Conservation (phyloP, 1,140 invertebrate species). For the Sycophila sp. region DNA sequence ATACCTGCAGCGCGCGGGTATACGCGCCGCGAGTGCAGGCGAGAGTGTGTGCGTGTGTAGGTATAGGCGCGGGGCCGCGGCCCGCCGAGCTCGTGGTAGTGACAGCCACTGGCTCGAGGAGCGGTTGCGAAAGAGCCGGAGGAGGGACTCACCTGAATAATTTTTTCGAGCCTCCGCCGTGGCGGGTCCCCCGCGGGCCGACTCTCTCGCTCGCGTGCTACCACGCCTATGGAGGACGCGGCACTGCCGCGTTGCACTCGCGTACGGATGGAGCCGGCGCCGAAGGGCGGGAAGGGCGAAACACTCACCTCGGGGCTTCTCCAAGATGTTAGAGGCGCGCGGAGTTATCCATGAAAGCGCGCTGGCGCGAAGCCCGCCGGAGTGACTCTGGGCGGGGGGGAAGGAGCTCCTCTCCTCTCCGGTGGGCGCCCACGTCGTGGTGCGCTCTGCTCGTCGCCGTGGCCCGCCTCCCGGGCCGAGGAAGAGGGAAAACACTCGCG, state of each 20-base stretch:
- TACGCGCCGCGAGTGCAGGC: neutral
- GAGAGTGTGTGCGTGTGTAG: neutral
- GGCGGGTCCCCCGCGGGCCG: neutral
- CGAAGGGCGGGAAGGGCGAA: too few relatives aligned
- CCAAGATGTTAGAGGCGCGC: conserved; percentile 16
- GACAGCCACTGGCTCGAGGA: conserved; percentile 23
- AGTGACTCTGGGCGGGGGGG: neutral
- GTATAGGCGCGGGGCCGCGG: neutral
- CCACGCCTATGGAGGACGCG: neutral
- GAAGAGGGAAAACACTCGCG: neutral
- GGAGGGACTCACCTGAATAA: conserved; percentile 17
- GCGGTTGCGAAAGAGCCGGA: conserved; percentile 19
- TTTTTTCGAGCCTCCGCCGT: neutral
- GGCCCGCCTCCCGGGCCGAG: neutral
- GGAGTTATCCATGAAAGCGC: neutral
- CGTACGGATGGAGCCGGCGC: neutral
- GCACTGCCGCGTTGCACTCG: neutral
- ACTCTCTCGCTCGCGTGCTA: neutral
- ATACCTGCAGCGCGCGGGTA: neutral
- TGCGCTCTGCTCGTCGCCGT: neutral
- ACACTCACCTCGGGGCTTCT: conserved; percentile 19
- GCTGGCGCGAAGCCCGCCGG: conserved; percentile 9
- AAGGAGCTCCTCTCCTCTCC: neutral
- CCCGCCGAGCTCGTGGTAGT: neutral
- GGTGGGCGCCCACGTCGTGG: neutral